Conservation (phyloP, 2,797 vertebrate genomes). For the Pantherophis alleghaniensis region DNA sequence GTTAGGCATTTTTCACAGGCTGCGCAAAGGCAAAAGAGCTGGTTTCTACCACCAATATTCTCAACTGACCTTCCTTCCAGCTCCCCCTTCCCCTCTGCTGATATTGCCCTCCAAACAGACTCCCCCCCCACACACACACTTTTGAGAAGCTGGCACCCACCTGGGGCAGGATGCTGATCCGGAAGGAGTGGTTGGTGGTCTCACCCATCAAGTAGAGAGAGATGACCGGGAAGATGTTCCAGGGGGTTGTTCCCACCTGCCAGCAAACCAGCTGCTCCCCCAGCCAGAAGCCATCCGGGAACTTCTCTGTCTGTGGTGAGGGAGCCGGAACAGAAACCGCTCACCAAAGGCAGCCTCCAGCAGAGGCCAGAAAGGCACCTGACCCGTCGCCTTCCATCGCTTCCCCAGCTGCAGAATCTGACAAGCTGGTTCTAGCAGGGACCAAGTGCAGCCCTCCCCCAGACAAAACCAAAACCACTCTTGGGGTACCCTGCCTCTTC, state of each 20-base stretch:
- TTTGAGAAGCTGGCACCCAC: constrained; percentile 64
- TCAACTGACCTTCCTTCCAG: background rate
- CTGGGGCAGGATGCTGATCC: constrained; percentile 97
- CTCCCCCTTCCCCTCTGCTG: background rate
- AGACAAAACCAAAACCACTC: background rate
- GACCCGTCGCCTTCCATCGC: background rate
- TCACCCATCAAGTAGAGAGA: constrained; percentile 98
- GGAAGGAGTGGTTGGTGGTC: constrained; percentile 94
- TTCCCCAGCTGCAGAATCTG: background rate
- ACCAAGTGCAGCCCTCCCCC: background rate
- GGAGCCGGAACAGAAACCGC: background rate
- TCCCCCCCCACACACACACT: no score
- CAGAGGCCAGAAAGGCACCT: background rate
- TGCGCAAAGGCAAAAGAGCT: background rate
- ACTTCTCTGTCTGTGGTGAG: constrained; percentile 89
- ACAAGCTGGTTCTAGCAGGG: background rate
- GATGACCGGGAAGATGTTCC: constrained; percentile 97
- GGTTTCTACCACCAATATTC: no score
- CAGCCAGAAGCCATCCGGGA: constrained; percentile 94
- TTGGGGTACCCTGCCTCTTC: background rate
- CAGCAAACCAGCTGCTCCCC: constrained; percentile 98
- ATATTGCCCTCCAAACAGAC: background rate
- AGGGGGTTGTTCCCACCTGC: constrained; percentile 94
- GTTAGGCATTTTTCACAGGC: background rate
- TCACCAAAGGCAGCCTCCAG: background rate